Conservation (phyloP, 2,113 vertebrate genomes). For the Australoheros scitulus region DNA sequence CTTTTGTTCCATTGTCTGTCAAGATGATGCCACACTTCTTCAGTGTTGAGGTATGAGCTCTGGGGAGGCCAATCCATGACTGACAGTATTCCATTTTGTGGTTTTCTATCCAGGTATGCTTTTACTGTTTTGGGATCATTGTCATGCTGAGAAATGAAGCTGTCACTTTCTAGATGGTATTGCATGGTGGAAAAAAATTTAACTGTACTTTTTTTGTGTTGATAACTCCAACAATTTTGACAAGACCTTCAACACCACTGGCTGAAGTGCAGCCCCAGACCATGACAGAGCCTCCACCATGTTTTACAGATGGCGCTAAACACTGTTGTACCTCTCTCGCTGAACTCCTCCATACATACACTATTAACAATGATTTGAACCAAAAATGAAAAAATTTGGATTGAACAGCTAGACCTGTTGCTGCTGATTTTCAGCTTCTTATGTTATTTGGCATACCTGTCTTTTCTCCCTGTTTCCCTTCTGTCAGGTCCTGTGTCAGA, state of each 20-base stretch:
- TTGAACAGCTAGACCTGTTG: neutral
- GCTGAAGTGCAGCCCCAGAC: neutral
- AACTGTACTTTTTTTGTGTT: rapidly evolving
- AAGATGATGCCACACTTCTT: neutral
- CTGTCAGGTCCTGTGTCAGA: neutral
- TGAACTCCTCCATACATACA: neutral
- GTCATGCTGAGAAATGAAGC: neutral
- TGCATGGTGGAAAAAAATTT: neutral
- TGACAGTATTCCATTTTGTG: too few relatives aligned
- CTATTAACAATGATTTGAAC: neutral
- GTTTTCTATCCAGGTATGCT: too few relatives aligned
- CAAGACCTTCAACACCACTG: neutral
- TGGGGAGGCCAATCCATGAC: neutral
- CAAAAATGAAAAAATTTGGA: neutral
- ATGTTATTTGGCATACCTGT: neutral
- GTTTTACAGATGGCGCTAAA: neutral
- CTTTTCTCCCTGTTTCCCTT: neutral
- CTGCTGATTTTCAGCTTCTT: neutral
- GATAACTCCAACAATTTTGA: neutral
- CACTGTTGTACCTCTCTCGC: neutral
- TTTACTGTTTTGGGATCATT: neutral
- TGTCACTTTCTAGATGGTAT: neutral
- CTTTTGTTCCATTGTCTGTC: neutral
- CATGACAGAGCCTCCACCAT: neutral
- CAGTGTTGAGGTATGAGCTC: neutral